Percentiles rank a stretch among this genome's conserved stretches.
These are phyloP conservation scores for Callocephalon fimbriatum DNA, from an alignment of 2,113 vertebrate genomes.

Conservation along the genomic window DNA sequence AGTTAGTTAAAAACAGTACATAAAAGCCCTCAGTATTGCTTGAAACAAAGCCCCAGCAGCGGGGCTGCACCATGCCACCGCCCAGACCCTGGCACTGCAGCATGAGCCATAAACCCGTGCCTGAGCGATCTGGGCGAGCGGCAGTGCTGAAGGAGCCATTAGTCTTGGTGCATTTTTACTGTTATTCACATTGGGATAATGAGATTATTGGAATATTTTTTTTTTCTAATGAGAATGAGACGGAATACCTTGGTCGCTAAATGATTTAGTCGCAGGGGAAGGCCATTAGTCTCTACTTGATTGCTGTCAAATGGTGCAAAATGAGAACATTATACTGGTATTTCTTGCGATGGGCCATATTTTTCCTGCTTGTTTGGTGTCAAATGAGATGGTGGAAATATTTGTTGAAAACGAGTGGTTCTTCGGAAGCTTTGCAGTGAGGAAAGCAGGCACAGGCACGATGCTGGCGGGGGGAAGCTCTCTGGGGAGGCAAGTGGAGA, in stretches of 20 bases:
- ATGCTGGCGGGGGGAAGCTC: neutral
- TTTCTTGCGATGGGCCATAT: conserved; percentile 83
- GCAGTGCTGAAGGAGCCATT: conserved; percentile 75
- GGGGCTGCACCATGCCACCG: neutral
- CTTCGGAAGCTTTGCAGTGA: neutral
- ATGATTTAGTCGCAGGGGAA: conserved; percentile 85
- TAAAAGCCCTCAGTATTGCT: conserved; percentile 42
- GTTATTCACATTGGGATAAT: conserved; percentile 87
- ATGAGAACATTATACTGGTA: conserved; percentile 84
- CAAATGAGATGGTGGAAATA: conserved; percentile 50
- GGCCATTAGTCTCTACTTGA: conserved; percentile 86
- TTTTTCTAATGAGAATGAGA: conserved; percentile 88
- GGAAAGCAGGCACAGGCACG: neutral
- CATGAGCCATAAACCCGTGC: conserved; percentile 46
- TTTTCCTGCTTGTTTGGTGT: conserved; percentile 63
- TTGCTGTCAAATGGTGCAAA: conserved; percentile 88
- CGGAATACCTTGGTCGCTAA: conserved; percentile 85
- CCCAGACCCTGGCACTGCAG: neutral
- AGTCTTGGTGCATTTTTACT: conserved; percentile 83
- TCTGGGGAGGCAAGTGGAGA: neutral
- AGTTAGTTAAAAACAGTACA: conserved; percentile 66
- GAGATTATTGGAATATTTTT: conserved; percentile 88
- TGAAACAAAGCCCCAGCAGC: neutral
- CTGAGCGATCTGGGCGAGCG: conserved; percentile 64
- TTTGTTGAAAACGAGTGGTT: neutral